Evolutionary conservation across 2,797 vertebrate genomes (phyloP), one percentile per base, ranked within the genome.

Genomic region (Cyprinella venusta): DNA sequence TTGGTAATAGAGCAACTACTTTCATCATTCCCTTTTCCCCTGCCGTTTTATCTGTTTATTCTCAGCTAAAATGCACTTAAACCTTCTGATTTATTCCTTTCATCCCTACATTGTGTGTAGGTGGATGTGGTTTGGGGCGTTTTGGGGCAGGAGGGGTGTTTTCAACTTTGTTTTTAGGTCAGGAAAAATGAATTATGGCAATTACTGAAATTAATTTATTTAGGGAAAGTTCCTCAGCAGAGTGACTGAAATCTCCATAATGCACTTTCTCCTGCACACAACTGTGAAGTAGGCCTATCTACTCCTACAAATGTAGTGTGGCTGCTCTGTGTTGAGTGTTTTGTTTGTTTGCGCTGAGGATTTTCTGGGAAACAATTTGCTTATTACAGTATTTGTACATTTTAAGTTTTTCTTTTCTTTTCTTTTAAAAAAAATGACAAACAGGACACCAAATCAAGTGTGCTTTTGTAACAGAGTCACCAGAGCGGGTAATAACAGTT

Each of bases 21-120:
- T 88, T 86, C 85, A 88, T 88, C 88, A 86, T 86, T 56, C 71
- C 86, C 70, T 79, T 85, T 61, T 83, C 86, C 85, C 84, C 88
- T 84, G 83, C 50, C 85, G 64, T 88, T 80, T 82, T 74, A 89
- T 86, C 86, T 86, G 69, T 83, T 86, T 87, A 82, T 83, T 82
- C 79, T 81, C 59, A 68, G 81, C 52, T 68, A 76, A 77, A 85
- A 91, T 61, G 64, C 64, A 82, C 54, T 82, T 33, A 61, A 81
- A 82, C 82, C 64, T 85, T 86, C 45, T 84, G 54, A 84, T 84
- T 87, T 83, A 85, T 85, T 81, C 84, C 30, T 18, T 68, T 61
- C 76, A 76, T 76, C 36, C 80, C 70, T 77, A 67, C 65, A 79
- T 33, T 67, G 69, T 82, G 61, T 82, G 65, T 54, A 75, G 84